Conservation (phyloP, 92 coral and sea anemone species). For the Palythoa grandis region DNA sequence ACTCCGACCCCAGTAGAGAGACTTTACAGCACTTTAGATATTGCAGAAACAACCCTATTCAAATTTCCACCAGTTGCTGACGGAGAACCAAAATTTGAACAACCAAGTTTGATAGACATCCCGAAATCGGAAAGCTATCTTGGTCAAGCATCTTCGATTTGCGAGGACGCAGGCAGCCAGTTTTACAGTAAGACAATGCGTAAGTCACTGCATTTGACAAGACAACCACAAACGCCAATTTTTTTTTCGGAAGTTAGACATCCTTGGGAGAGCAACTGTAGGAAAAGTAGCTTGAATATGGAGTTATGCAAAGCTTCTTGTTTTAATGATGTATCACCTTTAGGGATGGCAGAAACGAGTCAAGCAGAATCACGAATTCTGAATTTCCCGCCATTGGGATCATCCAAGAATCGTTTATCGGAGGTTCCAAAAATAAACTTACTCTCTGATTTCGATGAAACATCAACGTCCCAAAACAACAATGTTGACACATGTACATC, state of each 20-base stretch:
- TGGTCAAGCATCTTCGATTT: neutral
- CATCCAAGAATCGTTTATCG: neutral
- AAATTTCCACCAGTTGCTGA: constrained; percentile 53
- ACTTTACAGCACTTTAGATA: constrained; percentile 72
- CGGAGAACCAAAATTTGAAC: neutral
- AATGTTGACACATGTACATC: neutral
- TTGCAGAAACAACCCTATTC: constrained; percentile 58
- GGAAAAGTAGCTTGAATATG: neutral
- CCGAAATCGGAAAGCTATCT: constrained; percentile 6
- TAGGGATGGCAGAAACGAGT: neutral
- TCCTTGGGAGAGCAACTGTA: neutral
- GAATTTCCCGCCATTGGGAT: constrained; percentile 41
- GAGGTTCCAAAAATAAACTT: neutral
- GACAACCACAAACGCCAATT: neutral
- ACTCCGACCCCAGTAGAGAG: constrained; percentile 81
- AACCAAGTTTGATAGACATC: constrained; percentile 8
- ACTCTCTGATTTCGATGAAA: neutral
- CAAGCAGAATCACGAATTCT: neutral
- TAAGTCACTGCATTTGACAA: neutral
- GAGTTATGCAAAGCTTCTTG: neutral
- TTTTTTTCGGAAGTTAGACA: neutral
- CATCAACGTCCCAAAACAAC: neutral
- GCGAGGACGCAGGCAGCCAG: neutral
- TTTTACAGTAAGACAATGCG: neutral
- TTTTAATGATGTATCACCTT: neutral